These are phyloP conservation scores for Coenobita brevimanus DNA, from an alignment of 1,140 invertebrate species.

Conservation along the genomic window DNA sequence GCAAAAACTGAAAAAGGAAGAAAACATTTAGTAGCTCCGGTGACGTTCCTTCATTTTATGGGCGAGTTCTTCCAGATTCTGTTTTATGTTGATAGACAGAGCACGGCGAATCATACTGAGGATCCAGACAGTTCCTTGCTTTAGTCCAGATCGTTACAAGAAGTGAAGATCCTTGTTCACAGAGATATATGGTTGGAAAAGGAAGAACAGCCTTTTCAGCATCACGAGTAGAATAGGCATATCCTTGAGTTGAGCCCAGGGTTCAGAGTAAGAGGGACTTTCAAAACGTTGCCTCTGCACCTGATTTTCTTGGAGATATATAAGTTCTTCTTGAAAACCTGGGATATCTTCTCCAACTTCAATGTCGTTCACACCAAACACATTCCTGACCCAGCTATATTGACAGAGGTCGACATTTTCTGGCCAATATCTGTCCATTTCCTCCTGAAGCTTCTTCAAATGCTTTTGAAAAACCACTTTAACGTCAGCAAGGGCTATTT, in stretches of 20 bases:
- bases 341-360: constrained; percentile 46
- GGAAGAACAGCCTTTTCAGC: neutral
- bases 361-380: constrained; percentile 18
- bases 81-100: constrained; percentile 11
- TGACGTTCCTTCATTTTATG: constrained; percentile 5
- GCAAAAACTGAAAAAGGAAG: too few relatives aligned
- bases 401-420: neutral
- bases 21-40: constrained; percentile 18
- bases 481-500: constrained; percentile 23
- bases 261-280: constrained; percentile 23
- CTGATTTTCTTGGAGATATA: constrained; percentile 39
- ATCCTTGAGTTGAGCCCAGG: constrained; percentile 30
- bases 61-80: constrained; percentile 3
- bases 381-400: constrained; percentile 33
- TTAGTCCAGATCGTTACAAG: constrained; percentile 34
- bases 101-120: constrained; percentile 43
- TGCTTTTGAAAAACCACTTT: constrained; percentile 22
- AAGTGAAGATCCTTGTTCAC: neutral
- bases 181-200: too few relatives aligned
- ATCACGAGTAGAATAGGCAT: constrained; percentile 21
- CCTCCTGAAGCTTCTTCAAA: constrained; percentile 42
- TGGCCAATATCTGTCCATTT: constrained; percentile 27
- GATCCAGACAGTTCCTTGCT: constrained; percentile 38
- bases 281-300: constrained; percentile 30
- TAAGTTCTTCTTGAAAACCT: constrained; percentile 41